A percentile compares a stretch with the other conserved stretches of the same genome.
Conservation (phyloP, 2,888 invertebrate species). For the Dicyrtomina minuta region DNA sequence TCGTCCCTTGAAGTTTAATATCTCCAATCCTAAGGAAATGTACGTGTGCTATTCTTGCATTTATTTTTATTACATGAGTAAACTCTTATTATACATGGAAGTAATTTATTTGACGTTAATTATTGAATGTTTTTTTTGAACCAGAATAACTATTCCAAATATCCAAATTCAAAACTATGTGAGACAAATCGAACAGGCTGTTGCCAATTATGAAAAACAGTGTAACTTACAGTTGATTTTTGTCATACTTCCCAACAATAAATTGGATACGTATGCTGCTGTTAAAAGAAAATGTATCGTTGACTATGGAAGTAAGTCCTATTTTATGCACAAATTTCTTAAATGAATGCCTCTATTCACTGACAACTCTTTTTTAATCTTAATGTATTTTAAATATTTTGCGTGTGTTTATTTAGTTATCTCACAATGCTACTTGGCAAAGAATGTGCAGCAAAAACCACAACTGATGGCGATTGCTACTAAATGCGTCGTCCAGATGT, state of each 20-base stretch:
- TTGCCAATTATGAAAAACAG: slow-evolving; percentile 1
- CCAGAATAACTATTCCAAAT: slow-evolving; percentile 28
- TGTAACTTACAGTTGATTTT: slow-evolving; percentile 30
- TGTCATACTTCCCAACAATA: slow-evolving; percentile 33
- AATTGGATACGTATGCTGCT: slow-evolving; percentile 37
- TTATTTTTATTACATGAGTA: background rate
- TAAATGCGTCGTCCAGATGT: slow-evolving; percentile 62
- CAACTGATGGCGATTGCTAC: slow-evolving; percentile 53
- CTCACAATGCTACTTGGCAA: slow-evolving; percentile 47
- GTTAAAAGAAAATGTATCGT: slow-evolving; percentile 32
- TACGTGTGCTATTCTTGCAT: slow-evolving; percentile 29
- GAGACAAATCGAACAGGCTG: slow-evolving; percentile 34
- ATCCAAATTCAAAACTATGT: slow-evolving; percentile 37
- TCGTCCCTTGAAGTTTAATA: slow-evolving; percentile 41
- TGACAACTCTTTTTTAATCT: background rate
- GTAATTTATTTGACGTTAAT: too few species aligned
- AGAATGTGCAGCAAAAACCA: slow-evolving; percentile 40
- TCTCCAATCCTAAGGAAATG: slow-evolving; percentile 34
- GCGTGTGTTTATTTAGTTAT: slow-evolving; percentile 38
- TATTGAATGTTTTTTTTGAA: too few species aligned
- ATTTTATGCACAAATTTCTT: background rate
- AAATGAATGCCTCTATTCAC: background rate
- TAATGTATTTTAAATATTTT: too few species aligned
- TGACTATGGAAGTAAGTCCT: slow-evolving; percentile 39
- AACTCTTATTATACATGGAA: too few species aligned